Evolutionary conservation across 2,113 vertebrate species (phyloP).

Genomic region (Labeo catla): DNA sequence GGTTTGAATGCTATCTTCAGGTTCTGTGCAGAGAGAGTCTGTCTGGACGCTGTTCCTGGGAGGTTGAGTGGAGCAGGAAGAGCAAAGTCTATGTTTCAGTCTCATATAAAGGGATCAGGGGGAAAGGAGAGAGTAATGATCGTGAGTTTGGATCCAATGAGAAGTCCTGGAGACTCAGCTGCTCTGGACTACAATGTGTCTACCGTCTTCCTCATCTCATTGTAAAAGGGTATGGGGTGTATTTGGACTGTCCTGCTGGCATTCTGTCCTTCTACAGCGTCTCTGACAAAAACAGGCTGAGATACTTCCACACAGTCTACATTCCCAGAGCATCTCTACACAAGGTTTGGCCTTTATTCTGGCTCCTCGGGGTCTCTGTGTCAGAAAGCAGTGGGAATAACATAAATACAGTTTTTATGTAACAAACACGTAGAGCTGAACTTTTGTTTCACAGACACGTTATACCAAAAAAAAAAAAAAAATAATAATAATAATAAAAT

Average conservation of each 20-base stretch:
- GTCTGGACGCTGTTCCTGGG: conserved; percentile 16
- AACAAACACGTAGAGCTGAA: neutral
- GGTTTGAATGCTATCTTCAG: conserved; percentile 17
- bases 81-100: neutral
- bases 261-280: conserved; percentile 60
- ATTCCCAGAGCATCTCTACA: conserved; percentile 9
- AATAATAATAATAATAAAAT: too few relatives aligned
- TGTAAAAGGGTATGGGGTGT: conserved; percentile 23
- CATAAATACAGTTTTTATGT: neutral
- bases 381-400: neutral
- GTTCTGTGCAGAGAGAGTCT: conserved; percentile 36
- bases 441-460: neutral
- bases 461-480: neutral
- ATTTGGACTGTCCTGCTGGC: conserved; percentile 20
- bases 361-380: conserved; percentile 13
- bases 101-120: neutral
- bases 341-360: conserved; percentile 21
- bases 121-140: conserved; percentile 14
- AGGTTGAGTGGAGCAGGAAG: conserved; percentile 26
- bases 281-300: conserved; percentile 40
- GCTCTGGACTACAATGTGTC: conserved; percentile 6
- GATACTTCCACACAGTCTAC: conserved; percentile 18
- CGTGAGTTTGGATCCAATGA: conserved; percentile 20
- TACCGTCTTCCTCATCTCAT: conserved; percentile 13
- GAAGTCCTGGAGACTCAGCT: conserved; percentile 5